phyloP scores from a whole-genome alignment of 2,888 invertebrate genomes.

The Diadegma fenestrale region DNA sequence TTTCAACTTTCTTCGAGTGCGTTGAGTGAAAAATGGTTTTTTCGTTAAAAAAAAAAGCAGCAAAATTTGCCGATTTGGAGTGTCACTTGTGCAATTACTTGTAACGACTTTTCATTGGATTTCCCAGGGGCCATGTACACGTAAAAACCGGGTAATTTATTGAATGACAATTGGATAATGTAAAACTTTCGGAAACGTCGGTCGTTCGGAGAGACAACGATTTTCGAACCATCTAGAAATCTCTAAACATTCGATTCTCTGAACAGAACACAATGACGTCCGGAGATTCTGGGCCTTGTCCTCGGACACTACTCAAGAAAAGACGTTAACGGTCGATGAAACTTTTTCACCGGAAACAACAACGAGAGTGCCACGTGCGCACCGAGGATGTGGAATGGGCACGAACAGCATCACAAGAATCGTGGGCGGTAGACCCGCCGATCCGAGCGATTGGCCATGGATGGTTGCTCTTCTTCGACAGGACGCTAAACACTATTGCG shows the following conservation, averaged over 20 bases:
- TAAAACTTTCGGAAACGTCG: too few species aligned
- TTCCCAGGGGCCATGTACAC: too few species aligned
- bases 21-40: too few species aligned
- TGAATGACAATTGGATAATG: too few species aligned
- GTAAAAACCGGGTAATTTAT: too few species aligned
- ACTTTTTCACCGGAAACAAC: constrained; percentile 32
- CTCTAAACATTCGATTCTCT: constrained; percentile 8
- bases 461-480: constrained; percentile 91
- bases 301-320: neutral
- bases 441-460: constrained; percentile 92
- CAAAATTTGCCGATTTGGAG: neutral
- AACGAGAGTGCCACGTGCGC: constrained; percentile 68
- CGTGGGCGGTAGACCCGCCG: constrained; percentile 88
- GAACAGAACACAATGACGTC: constrained; percentile 14
- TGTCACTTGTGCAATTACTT: neutral
- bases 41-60: neutral
- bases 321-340: neutral
- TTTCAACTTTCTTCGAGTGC: neutral
- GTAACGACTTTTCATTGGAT: too few species aligned
- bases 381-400: constrained; percentile 87
- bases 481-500: constrained; percentile 90
- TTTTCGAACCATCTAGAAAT: neutral
- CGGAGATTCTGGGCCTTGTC: neutral
- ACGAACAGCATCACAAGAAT: constrained; percentile 86
- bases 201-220: too few species aligned